Percentiles rank a stretch among this genome's conserved stretches.
phyloP scores from a whole-genome alignment of 2,888 invertebrate species.

The Andricus curvator region DNA sequence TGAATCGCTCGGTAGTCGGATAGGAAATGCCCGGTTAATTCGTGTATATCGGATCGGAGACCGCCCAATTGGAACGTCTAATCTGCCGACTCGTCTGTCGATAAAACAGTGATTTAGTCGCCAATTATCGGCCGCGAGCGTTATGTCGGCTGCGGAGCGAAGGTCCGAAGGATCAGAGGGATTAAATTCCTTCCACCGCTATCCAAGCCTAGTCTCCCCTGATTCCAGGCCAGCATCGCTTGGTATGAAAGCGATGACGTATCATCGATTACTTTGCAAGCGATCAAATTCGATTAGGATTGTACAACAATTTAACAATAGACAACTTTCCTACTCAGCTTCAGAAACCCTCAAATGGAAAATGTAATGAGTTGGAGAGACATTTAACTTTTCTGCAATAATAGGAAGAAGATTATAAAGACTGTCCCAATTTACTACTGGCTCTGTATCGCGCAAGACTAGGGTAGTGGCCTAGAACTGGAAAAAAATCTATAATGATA shows the following conservation, averaged over 20 bases:
- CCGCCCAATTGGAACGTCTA: slow-evolving; percentile 38
- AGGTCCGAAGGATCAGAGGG: slow-evolving; percentile 31
- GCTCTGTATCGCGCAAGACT: too few relatives aligned
- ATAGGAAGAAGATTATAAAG: too few relatives aligned
- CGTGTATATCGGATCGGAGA: slow-evolving; percentile 22
- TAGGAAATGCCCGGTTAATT: slow-evolving; percentile 40
- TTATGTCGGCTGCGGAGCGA: slow-evolving; percentile 26
- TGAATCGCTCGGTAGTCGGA: slow-evolving; percentile 8
- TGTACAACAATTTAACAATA: slow-evolving; percentile 54
- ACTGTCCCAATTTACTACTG: too few relatives aligned
- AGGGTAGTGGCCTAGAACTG: too few relatives aligned
- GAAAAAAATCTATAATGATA: too few relatives aligned
- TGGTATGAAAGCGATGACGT: slow-evolving; percentile 48
- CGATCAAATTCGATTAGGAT: slow-evolving; percentile 52
- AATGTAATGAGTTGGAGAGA: not conserved
- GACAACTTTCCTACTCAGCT: slow-evolving; percentile 20
- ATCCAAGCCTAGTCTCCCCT: slow-evolving; percentile 17
- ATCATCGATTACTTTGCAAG: slow-evolving; percentile 52
- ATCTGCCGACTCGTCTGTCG: slow-evolving; percentile 33
- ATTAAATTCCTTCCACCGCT: slow-evolving; percentile 42
- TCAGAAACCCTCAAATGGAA: not conserved
- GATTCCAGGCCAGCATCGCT: slow-evolving; percentile 49
- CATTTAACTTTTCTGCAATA: too few relatives aligned
- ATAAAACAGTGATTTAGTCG: slow-evolving; percentile 41
- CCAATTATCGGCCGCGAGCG: slow-evolving; percentile 41